Base-by-base conservation (phyloP, 2,113 vertebrate species). In the Rhineura floridana region DNA sequence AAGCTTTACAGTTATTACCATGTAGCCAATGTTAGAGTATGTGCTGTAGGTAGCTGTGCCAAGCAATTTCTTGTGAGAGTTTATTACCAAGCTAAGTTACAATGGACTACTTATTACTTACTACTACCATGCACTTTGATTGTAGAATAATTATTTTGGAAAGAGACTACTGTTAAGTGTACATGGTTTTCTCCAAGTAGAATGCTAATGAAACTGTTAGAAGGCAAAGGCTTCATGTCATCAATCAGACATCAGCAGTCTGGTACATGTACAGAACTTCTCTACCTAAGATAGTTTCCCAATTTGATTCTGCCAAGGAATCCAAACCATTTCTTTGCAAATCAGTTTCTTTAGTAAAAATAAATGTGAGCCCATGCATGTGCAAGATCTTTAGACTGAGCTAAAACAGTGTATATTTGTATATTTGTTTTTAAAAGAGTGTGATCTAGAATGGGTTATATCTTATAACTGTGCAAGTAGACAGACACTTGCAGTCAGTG, bases 121-220 rank as follows among this genome's bases (percentile, higher is more conserved):
- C n/a, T n/a, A n/a, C n/a, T n/a, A 42, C 15, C 21, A 79, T n/a
- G 77, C 50, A 62, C 21, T 81, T 81, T 63, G 36, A 36, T 28
- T 44, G 11, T 63, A 44, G 59, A 7, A 42, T 42, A 25, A 13
- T 25, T 28, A 19, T 77, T 63, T 75, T 62, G 42, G 1, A 67
- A 25, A 21, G 5, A 21, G 69, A 28, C 7, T 88, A 84, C 81
- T 91, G 84, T 42, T 90, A 87, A 87, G 87, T 46, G 0, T 67
- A 76, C 12, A 28, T 33, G 73, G 23, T 67, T 90, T 85, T 94
- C 0, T 88, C 42, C 87, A 69, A 0, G 13, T 85, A 2, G 42
- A 5, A 89, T 90, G 6, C 4, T 62, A 21, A 70, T 79, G 59
- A 73, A 87, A 62, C 36, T 72, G 17, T 0, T 0, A 85, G 63